Base-by-base conservation (phyloP, 2,113 vertebrate genomes). In the Rostratula benghalensis region DNA sequence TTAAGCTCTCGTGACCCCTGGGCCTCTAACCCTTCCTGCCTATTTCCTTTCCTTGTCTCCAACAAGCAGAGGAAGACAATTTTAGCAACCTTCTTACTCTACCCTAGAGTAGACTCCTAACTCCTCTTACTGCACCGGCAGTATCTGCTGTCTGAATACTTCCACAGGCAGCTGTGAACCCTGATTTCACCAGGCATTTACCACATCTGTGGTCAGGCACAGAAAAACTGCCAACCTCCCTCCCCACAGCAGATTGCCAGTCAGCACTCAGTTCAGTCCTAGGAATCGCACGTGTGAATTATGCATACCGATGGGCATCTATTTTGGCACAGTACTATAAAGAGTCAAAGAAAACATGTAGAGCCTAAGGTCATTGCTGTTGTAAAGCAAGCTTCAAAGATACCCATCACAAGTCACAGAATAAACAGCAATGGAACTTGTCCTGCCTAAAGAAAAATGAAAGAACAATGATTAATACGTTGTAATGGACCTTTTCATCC, bases 391-490 rank as follows among this genome's bases (percentile, higher is more conserved):
- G 69, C 83, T 85, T 83, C 94, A 96, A 90, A 97, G 91, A 89
- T 67, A 94, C 87, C 45, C 93, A 92, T 85, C 94, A 94, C n/a
- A 45, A 83, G 57, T 11, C 77, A 64, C 76, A 76, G 57, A 92
- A 94, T 77, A 97, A 94, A 94, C 90, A 97, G 83, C 93, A 87
- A 10, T 45, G 82, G 53, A 73, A 94, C 84, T 96, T 94, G 83
- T 79, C 86, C 76, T 89, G 90, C 89, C 77, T 90, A 15, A 90
- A 92, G 87, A 96, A 88, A 95, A 95, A 90, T 63, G 94, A 86
- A 91, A 87, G 80, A 93, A 35, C 46, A 74, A 77, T 92, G 92
- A 96, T 97, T 94, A 95, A 97, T 97, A 96, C 31, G 64, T 95
- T 87, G 90, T 92, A 95, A 95, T 94, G 59, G 86, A 90, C 64